phyloP scores from a whole-genome alignment of 2,797 vertebrate species.

The Peromyscus aztecus region DNA sequence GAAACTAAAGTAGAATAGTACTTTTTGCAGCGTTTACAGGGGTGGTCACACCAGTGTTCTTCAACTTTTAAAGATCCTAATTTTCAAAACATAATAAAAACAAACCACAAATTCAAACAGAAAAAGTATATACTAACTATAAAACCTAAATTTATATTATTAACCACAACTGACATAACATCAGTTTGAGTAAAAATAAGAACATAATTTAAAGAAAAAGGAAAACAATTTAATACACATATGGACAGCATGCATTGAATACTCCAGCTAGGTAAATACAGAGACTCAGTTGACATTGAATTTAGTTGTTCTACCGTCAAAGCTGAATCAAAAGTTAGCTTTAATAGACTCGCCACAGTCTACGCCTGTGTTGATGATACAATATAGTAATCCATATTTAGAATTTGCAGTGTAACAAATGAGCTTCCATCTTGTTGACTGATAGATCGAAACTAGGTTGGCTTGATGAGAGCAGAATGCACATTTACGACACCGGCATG shows the following conservation, averaged over 20 bases:
- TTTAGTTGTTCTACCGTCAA: not conserved
- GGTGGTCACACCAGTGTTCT: not conserved
- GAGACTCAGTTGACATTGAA: not conserved
- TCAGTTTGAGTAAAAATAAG: constrained; percentile 49
- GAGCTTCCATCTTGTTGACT: not conserved
- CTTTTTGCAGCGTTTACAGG: not conserved
- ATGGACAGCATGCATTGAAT: not conserved
- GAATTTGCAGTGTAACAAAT: not conserved
- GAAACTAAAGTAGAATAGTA: not conserved
- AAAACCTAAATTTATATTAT: constrained; percentile 7
- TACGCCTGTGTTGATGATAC: not conserved
- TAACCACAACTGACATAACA: not conserved
- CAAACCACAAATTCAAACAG: not conserved
- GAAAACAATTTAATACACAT: not conserved
- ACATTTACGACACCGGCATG: not conserved
- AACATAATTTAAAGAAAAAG: not conserved
- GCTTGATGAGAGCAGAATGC: not conserved
- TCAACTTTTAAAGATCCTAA: not conserved
- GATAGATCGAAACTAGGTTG: not conserved
- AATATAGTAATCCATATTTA: not conserved
- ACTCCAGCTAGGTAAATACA: not conserved
- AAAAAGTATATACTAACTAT: not conserved
- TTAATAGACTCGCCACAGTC: not conserved
- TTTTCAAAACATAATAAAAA: constrained; percentile 8
- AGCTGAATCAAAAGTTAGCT: constrained; percentile 10